These are phyloP conservation scores for Strix occidentalis DNA, from an alignment of 2,797 vertebrate species.

Conservation along the genomic window DNA sequence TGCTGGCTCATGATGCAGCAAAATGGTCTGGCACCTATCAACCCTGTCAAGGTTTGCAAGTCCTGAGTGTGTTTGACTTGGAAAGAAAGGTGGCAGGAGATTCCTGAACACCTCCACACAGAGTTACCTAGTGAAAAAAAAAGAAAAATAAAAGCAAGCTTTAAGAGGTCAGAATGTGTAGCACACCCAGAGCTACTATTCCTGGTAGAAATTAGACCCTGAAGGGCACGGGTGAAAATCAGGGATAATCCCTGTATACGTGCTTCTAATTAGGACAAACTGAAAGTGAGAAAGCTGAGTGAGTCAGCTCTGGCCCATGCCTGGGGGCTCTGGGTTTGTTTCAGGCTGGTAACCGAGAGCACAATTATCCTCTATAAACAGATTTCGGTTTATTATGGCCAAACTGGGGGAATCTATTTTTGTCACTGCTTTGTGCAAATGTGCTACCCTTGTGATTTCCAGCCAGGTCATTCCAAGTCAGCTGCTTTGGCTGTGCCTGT, in stretches of 20 bases:
- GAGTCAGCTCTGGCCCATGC: background rate
- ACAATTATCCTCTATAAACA: constrained; percentile 44
- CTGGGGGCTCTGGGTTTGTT: background rate
- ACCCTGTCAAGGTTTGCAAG: background rate
- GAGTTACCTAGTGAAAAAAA: background rate
- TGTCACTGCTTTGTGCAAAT: background rate
- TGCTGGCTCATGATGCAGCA: background rate
- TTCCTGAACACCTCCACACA: background rate
- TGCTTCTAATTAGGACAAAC: constrained; percentile 60
- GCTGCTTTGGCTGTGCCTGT: constrained; percentile 31
- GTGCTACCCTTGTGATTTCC: constrained; percentile 47
- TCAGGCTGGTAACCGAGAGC: background rate
- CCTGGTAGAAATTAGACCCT: constrained; percentile 39
- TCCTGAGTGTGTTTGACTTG: background rate
- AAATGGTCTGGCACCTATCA: background rate
- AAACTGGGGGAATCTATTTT: constrained; percentile 31
- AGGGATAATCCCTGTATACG: constrained; percentile 50
- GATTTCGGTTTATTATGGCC: background rate
- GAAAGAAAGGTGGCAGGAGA: background rate
- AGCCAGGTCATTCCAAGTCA: constrained; percentile 53
- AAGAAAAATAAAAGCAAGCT: background rate
- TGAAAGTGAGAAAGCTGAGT: constrained; percentile 25
- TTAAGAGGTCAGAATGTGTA: background rate
- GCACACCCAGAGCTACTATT: background rate
- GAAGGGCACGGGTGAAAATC: constrained; percentile 47